Evolutionary conservation across 2,888 invertebrate genomes (phyloP).

Genomic region (Stenodema calcarata): DNA sequence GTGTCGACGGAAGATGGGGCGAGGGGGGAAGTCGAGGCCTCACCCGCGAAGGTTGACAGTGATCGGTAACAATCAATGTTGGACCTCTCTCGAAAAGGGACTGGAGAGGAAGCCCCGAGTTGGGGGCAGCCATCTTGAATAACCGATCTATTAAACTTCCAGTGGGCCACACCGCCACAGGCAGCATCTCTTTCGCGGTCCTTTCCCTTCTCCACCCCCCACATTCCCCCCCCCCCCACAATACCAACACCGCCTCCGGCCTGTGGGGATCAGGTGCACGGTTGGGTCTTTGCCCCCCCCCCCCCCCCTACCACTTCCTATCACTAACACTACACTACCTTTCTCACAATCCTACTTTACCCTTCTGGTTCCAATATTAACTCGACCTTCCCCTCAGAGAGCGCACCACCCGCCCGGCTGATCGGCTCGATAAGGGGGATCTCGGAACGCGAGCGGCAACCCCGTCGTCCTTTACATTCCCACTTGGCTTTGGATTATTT

Average conservation of each 20-base stretch:
- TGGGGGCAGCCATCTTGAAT: constrained; percentile 46
- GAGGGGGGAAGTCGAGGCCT: background rate
- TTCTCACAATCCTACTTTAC: background rate
- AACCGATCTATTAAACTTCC: constrained; percentile 40
- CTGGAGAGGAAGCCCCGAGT: constrained; percentile 14
- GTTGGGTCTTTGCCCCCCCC: background rate
- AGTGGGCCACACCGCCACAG: no score
- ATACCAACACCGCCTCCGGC: no score
- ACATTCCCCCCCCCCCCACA: background rate
- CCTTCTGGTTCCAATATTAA: constrained; percentile 10
- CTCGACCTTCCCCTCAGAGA: constrained; percentile 24
- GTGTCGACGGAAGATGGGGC: background rate
- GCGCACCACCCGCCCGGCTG: constrained; percentile 27
- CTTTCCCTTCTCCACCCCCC: constrained; percentile 14
- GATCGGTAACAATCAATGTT: constrained; percentile 41
- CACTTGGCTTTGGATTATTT: background rate
- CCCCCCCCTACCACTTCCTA: background rate
- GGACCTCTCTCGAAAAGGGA: background rate
- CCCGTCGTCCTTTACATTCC: background rate
- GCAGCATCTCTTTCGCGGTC: constrained; percentile 42
- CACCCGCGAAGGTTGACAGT: constrained; percentile 24
- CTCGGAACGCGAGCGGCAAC: background rate
- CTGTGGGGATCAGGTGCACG: no score
- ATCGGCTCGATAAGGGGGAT: constrained; percentile 13
- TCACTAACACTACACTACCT: background rate